Evolutionary conservation across 2,113 vertebrate species (phyloP).

Genomic region (Microcebus tavaratra): DNA sequence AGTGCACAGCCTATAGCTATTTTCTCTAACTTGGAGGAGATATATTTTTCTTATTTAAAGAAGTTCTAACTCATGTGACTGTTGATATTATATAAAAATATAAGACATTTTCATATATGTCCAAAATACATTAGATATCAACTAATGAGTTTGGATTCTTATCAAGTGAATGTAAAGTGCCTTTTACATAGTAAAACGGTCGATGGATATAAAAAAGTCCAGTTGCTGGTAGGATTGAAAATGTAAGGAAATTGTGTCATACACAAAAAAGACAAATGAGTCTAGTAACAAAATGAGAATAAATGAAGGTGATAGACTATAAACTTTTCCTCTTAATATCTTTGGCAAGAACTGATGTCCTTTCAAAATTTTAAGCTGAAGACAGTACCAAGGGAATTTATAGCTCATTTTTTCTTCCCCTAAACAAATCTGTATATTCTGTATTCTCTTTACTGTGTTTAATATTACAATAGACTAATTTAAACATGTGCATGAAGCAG

Average conservation of each 20-base stretch:
- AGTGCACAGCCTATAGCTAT: not conserved
- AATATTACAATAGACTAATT: constrained; percentile 32
- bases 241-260: not conserved
- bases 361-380: not conserved
- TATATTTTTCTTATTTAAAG: constrained; percentile 19
- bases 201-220: not conserved
- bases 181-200: constrained; percentile 2
- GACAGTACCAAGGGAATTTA: not conserved
- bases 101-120: not conserved
- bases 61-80: not conserved
- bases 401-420: not conserved
- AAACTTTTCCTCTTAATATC: not conserved
- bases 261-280: not conserved
- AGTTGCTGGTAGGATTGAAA: not conserved
- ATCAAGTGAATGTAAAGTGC: not conserved
- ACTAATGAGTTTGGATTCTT: not conserved
- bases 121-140: constrained; percentile 4
- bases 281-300: not conserved
- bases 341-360: not conserved
- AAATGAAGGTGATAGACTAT: not conserved
- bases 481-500: constrained; percentile 47
- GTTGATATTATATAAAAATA: not conserved
- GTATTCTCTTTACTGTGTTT: not conserved
- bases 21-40: not conserved
- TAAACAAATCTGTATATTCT: constrained; percentile 16